Conservation (phyloP, 1,140 invertebrate species). For the Heliconius hermathena region DNA sequence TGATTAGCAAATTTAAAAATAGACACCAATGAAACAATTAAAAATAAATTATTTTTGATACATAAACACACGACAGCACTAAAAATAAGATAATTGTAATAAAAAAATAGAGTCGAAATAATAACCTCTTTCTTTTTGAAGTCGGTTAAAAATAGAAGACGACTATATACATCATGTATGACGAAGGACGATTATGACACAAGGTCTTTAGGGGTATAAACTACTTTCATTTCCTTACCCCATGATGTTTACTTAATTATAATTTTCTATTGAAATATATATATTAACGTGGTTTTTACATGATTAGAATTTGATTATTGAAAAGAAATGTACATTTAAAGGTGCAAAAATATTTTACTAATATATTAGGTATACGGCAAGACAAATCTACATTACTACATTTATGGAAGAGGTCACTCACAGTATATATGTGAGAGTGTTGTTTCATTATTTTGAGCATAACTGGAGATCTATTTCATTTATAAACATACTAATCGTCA, state of each 20-base stretch:
- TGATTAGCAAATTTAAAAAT: background rate
- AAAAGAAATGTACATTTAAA: background rate
- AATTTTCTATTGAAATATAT: background rate
- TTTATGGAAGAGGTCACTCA: background rate
- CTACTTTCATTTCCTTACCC: too few relatives aligned
- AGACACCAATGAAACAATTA: background rate
- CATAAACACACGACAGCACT: background rate
- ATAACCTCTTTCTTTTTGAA: background rate
- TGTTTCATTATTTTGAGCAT: background rate
- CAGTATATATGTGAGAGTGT: background rate
- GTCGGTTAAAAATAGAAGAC: background rate
- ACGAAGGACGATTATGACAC: background rate
- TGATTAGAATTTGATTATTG: too few relatives aligned
- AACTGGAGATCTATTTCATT: background rate
- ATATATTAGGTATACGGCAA: background rate
- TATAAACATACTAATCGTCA: background rate
- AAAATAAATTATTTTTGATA: background rate
- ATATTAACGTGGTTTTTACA: background rate
- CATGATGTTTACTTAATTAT: background rate
- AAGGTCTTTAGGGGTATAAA: too few relatives aligned
- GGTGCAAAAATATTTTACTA: background rate
- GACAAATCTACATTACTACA: background rate
- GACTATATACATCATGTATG: background rate
- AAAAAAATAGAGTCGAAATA: background rate
- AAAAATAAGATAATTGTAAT: background rate